These are phyloP conservation scores for Hippocampus guttulatus DNA, from an alignment of 2,113 vertebrate genomes.

Conservation along the genomic window DNA sequence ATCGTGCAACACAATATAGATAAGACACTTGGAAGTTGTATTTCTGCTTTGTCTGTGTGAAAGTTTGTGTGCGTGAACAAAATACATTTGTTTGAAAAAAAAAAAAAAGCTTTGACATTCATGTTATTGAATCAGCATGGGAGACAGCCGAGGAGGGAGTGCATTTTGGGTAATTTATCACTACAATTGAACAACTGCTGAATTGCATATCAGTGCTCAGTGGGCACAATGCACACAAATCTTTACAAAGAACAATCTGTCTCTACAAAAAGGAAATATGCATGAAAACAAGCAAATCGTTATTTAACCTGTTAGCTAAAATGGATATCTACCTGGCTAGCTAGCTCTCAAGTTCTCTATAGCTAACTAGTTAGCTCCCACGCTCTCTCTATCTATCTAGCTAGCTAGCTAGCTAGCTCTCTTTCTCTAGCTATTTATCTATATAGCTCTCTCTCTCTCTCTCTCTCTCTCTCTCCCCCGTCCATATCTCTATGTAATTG, in stretches of 20 bases:
- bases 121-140: conserved; percentile 67
- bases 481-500: too few species aligned
- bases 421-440: too few species aligned
- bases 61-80: conserved; percentile 53
- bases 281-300: conserved; percentile 57
- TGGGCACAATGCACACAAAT: conserved; percentile 43
- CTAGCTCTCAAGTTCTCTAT: too few species aligned
- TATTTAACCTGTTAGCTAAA: conserved; percentile 38
- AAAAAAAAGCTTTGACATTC: conserved; percentile 69
- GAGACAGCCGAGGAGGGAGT: conserved; percentile 68
- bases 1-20: too few species aligned
- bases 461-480: too few species aligned
- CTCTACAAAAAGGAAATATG: conserved; percentile 41
- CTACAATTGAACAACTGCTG: conserved; percentile 67
- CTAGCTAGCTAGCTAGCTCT: too few species aligned
- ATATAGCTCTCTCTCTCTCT: too few species aligned
- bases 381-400: too few species aligned
- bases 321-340: too few species aligned
- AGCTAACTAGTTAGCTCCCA: too few species aligned
- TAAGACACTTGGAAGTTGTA: too few species aligned
- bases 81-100: conserved; percentile 66
- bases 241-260: conserved; percentile 43
- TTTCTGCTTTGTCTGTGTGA: conserved; percentile 3
- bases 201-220: conserved; percentile 68
- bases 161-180: conserved; percentile 68